These are phyloP conservation scores for Stichopus horrens DNA, from an alignment of 53 echinoderm and acorn worm species.

Conservation along the genomic window DNA sequence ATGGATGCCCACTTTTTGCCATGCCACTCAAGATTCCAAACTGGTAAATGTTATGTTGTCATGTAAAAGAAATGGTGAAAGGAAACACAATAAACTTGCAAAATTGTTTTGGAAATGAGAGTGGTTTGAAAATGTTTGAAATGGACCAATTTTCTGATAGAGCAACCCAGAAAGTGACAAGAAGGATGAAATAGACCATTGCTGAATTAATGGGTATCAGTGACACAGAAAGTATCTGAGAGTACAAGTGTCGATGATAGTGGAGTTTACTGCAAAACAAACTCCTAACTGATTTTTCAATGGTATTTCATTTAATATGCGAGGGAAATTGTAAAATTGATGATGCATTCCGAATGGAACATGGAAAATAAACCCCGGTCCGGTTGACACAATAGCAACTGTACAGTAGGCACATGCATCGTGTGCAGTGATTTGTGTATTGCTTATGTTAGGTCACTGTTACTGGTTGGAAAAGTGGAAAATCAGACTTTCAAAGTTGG, in stretches of 20 bases:
- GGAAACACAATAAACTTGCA: too few relatives aligned
- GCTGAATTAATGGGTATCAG: conserved; percentile 22
- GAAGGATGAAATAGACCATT: conserved; percentile 8
- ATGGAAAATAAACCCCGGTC: background rate
- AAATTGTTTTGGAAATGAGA: too few relatives aligned
- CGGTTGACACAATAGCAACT: too few relatives aligned
- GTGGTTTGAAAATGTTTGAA: too few relatives aligned
- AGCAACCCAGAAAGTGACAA: background rate
- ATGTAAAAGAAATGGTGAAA: too few relatives aligned
- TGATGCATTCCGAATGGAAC: background rate
- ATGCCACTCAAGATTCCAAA: too few relatives aligned
- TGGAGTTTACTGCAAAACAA: conserved; percentile 37
- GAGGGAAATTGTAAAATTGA: background rate
- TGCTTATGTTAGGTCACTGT: background rate
- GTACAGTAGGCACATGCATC: background rate
- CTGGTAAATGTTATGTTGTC: too few relatives aligned
- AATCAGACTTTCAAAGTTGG: too few relatives aligned
- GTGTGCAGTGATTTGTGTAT: background rate
- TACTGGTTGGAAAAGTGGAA: background rate
- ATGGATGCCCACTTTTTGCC: too few relatives aligned
- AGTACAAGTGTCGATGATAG: conserved; percentile 4
- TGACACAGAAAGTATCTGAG: conserved; percentile 11
- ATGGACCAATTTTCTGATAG: too few relatives aligned
- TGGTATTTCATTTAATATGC: conserved; percentile 15
- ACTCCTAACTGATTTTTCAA: conserved; percentile 16